Evolutionary conservation across 2,113 vertebrate species (phyloP), one percentile per base, ranked within the genome.

Genomic region (Brienomyrus brachyistius): DNA sequence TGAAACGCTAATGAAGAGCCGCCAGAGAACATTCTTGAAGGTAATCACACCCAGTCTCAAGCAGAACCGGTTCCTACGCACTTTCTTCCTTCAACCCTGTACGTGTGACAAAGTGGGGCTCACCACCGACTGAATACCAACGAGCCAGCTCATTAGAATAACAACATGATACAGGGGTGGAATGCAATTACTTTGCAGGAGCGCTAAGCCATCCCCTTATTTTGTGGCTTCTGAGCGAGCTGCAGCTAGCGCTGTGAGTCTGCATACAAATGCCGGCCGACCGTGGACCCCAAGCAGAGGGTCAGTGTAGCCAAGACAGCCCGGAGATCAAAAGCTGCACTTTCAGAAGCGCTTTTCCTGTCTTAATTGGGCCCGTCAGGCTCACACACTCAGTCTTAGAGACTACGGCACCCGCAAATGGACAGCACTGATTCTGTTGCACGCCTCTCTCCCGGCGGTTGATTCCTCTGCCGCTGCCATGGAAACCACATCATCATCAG

Each of bases 381-480:
- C 86, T 51, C 88, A 74, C 62, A 59, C 50, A 88, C 43, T 54
- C 54, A 85, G 35, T 47, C 90, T 74, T 1, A 77, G 59, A 45
- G 48, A n/a, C 23, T 89, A 85, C 88, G 90, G 85, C 88, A 91
- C 90, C 92, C 93, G 91, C 89, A 92, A 95, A 93, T 92, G 91
- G 93, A 90, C 87, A n/a, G 92, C 90, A 80, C 90, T 91, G 90
- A 93, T 92, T 95, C 93, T 90, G 87, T 90, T 90, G 89, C 93
- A 94, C 90, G 91, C 66, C 83, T 43, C 27, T 31, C 88, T 91
- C 89, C 89, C 90, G 51, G 88, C 83, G 74, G 88, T 91, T 90
- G 93, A 94, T 94, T 93, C 94, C 70, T 77, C 87, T 19, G 47
- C 10, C 4, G 90, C 90, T 91, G 89, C 89, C 94, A 95, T 95